These are phyloP conservation scores for Chironex yamaguchii DNA, from an alignment of 30 jellyfish, hydroid and myxozoan genomes.

Conservation along the genomic window DNA sequence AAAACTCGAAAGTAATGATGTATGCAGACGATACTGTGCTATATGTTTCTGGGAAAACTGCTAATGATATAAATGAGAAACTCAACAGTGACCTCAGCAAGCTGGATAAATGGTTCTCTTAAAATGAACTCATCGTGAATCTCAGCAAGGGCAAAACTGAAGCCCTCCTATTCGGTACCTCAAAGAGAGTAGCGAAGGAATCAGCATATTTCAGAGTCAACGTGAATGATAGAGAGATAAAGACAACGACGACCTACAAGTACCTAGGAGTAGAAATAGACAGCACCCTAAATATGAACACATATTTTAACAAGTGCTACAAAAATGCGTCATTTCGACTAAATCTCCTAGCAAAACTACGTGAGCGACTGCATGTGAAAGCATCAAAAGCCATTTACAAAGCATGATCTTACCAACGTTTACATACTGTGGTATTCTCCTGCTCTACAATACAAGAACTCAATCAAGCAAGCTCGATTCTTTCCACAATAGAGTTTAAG, in stretches of 20 bases:
- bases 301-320: neutral
- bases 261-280: neutral
- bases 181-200: constrained; percentile 52
- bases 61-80: constrained; percentile 37
- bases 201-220: constrained; percentile 10
- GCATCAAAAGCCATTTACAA: constrained; percentile 43
- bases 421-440: constrained; percentile 64
- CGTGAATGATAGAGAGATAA: constrained; percentile 10
- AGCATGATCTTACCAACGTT: constrained; percentile 60
- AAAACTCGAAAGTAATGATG: constrained; percentile 40
- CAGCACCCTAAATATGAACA: neutral
- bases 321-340: constrained; percentile 12
- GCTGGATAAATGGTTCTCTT: constrained; percentile 51
- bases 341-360: constrained; percentile 44
- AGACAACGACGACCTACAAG: neutral
- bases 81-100: constrained; percentile 61
- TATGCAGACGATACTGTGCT: constrained; percentile 54
- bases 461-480: constrained; percentile 25
- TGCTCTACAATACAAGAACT: constrained; percentile 23
- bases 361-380: constrained; percentile 25
- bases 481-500: constrained; percentile 23
- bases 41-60: constrained; percentile 62
- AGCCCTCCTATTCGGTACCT: constrained; percentile 63
- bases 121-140: constrained; percentile 50
- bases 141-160: constrained; percentile 69